phyloP scores from a whole-genome alignment of 2,113 vertebrate species.

The Malurus elegans region DNA sequence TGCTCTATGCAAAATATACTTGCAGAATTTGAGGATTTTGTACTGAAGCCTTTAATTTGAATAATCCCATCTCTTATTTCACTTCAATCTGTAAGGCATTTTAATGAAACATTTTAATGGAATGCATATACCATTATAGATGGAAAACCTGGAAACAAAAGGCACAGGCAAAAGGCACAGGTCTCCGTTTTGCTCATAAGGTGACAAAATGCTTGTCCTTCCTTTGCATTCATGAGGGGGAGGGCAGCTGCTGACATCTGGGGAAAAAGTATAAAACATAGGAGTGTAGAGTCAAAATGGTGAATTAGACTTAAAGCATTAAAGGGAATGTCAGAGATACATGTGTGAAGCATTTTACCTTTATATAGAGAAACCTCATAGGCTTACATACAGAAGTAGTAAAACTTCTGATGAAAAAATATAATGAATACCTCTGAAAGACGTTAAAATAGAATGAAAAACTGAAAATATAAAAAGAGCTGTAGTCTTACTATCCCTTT shows the following conservation, averaged over 20 bases:
- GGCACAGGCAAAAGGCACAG: background rate
- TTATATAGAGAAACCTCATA: background rate
- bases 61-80: background rate
- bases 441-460: background rate
- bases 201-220: background rate
- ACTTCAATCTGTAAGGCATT: background rate
- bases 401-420: conserved; percentile 16
- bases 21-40: background rate
- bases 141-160: background rate
- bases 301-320: background rate
- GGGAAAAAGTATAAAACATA: background rate
- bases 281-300: background rate
- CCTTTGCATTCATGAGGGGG: background rate
- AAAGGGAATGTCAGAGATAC: background rate
- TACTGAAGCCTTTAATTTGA: background rate
- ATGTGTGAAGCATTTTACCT: background rate
- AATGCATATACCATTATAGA: background rate
- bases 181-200: background rate
- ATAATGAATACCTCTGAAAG: background rate
- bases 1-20: background rate
- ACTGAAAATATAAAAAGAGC: background rate
- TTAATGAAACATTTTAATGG: background rate
- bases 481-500: background rate
- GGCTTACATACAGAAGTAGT: background rate
- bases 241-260: background rate